A percentile compares a stretch with the other conserved stretches of the same genome.
Evolutionary conservation across 2,888 invertebrate species (phyloP).

Genomic region (Andrena bucephala): DNA sequence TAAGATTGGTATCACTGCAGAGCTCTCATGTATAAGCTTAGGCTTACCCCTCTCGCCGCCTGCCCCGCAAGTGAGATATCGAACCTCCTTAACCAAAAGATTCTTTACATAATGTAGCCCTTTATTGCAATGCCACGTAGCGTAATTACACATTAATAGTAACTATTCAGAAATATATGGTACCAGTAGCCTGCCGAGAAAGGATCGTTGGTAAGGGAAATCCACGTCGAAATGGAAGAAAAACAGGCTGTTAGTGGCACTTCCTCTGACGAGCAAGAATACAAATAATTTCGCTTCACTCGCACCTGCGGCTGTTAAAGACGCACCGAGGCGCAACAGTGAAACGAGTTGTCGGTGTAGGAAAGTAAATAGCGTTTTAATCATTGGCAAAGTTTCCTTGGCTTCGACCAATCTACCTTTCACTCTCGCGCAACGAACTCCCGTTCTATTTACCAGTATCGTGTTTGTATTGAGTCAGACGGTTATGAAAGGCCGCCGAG

Average conservation of each 20-base stretch:
- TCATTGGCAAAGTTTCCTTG: neutral
- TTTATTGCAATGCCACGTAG: too few relatives aligned
- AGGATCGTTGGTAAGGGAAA: neutral
- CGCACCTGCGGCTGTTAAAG: conserved; percentile 3
- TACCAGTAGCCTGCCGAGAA: neutral
- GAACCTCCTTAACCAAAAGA: neutral
- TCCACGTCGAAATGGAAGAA: conserved; percentile 7
- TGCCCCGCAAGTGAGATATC: too few relatives aligned
- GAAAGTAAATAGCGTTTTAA: conserved; percentile 12
- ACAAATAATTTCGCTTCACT: conserved; percentile 27
- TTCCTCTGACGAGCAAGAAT: neutral
- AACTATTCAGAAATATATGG: neutral
- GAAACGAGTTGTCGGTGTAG: neutral
- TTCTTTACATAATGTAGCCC: too few relatives aligned
- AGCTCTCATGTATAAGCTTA: too few relatives aligned
- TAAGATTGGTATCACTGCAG: too few relatives aligned
- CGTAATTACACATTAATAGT: too few relatives aligned
- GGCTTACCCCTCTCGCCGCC: too few relatives aligned
- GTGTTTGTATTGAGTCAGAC: neutral
- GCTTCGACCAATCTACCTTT: neutral
- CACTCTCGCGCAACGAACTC: neutral
- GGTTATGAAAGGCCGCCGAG: neutral
- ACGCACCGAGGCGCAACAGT: neutral
- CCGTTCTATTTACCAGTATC: neutral
- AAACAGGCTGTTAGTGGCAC: conserved; percentile 18